phyloP scores from a whole-genome alignment of 2,888 invertebrate genomes.

The Sceliomorpha sp. region DNA sequence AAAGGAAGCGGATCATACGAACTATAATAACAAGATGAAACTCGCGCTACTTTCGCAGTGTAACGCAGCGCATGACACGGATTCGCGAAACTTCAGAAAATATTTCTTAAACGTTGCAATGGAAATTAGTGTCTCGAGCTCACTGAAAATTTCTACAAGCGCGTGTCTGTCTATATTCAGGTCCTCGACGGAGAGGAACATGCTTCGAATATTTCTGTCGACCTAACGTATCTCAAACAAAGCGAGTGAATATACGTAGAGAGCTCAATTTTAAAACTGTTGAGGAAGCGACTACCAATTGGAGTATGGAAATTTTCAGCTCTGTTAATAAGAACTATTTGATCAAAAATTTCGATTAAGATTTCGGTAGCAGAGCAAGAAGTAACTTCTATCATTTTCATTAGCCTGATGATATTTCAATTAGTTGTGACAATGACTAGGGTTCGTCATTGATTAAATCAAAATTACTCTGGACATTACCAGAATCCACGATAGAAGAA shows the following conservation, averaged over 20 bases:
- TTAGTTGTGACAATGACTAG: too few species aligned
- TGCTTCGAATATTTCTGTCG: constrained; percentile 56
- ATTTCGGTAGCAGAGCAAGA: too few species aligned
- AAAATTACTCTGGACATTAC: neutral
- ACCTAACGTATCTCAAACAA: constrained; percentile 1
- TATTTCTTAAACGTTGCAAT: constrained; percentile 64
- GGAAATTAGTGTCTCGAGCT: constrained; percentile 60
- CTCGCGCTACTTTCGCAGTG: too few species aligned
- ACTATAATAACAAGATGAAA: too few species aligned
- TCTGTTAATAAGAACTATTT: too few species aligned
- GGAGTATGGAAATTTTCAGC: too few species aligned
- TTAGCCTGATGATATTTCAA: too few species aligned
- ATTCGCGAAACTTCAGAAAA: constrained; percentile 66
- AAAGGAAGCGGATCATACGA: too few species aligned
- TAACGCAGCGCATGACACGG: constrained; percentile 56
- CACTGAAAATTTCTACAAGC: constrained; percentile 49
- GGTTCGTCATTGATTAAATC: too few species aligned
- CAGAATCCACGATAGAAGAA: neutral
- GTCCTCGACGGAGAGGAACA: constrained; percentile 35
- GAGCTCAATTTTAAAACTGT: neutral
- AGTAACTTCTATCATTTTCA: too few species aligned
- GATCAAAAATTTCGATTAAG: too few species aligned
- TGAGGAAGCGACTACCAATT: too few species aligned
- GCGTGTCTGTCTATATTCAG: constrained; percentile 8
- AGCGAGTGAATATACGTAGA: neutral